Percentiles rank a stretch among this genome's conserved stretches.
phyloP scores from a whole-genome alignment of 2,797 vertebrate species.

The Tenualosa thibaudeaui region DNA sequence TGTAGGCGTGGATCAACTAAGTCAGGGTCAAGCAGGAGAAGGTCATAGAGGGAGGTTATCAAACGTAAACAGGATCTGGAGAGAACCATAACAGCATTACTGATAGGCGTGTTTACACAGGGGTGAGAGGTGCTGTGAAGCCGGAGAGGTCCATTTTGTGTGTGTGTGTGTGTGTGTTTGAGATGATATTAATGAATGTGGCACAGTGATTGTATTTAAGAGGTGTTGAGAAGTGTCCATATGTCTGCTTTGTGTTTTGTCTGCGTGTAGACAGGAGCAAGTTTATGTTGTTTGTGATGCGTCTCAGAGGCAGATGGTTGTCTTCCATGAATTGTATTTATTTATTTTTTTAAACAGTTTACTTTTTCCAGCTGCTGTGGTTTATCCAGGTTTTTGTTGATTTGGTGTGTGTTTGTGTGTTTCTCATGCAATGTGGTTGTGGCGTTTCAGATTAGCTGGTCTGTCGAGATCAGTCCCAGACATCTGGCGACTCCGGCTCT shows the following conservation, averaged over 20 bases:
- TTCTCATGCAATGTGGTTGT: not conserved
- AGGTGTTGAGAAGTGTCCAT: not conserved
- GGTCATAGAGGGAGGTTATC: not conserved
- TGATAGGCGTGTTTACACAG: slow-evolving; percentile 9
- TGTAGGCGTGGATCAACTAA: not conserved
- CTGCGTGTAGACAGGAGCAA: not conserved
- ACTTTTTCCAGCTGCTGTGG: not conserved
- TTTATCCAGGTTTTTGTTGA: not conserved
- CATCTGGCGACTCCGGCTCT: not conserved
- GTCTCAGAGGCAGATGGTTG: not conserved
- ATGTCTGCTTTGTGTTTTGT: not conserved
- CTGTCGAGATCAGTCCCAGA: not conserved
- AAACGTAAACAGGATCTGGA: not conserved
- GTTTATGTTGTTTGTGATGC: not conserved
- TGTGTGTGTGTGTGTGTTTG: not conserved
- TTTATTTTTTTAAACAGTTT: no score
- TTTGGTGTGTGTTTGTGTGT: not conserved
- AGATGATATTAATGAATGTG: not conserved
- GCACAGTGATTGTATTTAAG: no score
- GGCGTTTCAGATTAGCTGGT: not conserved
- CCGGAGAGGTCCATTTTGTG: not conserved
- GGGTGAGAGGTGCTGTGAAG: not conserved
- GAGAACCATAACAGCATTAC: slow-evolving; percentile 2
- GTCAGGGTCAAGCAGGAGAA: not conserved
- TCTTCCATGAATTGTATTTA: not conserved